Conservation (phyloP, 2,113 vertebrate genomes). For the Sceloporus undulatus region DNA sequence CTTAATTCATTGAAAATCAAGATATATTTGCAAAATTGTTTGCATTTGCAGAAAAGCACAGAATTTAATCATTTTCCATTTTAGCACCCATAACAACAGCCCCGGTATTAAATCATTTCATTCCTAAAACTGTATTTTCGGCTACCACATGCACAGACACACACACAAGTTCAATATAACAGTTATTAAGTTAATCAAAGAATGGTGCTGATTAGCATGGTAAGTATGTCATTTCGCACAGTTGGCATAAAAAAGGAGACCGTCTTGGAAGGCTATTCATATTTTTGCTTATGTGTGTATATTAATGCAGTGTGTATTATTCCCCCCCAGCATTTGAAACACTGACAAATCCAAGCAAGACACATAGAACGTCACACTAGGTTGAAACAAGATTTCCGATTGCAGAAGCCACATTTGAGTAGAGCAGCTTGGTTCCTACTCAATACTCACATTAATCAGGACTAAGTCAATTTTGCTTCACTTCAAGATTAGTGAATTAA, state of each 20-base stretch:
- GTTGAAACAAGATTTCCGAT: constrained; percentile 20
- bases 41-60: not conserved
- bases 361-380: constrained; percentile 21
- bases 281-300: not conserved
- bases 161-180: not conserved
- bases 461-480: not conserved
- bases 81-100: not conserved
- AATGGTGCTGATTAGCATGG: constrained; percentile 41
- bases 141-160: not conserved
- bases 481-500: not conserved
- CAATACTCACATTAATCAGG: not conserved
- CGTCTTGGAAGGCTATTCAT: not conserved
- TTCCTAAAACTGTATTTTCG: constrained; percentile 24
- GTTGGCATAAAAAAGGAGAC: constrained; percentile 14
- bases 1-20: constrained; percentile 27
- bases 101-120: constrained; percentile 23
- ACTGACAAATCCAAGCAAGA: constrained; percentile 20
- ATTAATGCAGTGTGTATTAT: constrained; percentile 9
- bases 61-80: constrained; percentile 27
- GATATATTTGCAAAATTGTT: not conserved
- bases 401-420: constrained; percentile 10
- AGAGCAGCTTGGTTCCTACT: constrained; percentile 6
- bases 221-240: constrained; percentile 15
- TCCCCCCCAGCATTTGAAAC: constrained; percentile 34
- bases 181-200: constrained; percentile 1